These are phyloP conservation scores for Lasioglossum calceatum DNA, from an alignment of 2,888 invertebrate species.

Conservation along the genomic window DNA sequence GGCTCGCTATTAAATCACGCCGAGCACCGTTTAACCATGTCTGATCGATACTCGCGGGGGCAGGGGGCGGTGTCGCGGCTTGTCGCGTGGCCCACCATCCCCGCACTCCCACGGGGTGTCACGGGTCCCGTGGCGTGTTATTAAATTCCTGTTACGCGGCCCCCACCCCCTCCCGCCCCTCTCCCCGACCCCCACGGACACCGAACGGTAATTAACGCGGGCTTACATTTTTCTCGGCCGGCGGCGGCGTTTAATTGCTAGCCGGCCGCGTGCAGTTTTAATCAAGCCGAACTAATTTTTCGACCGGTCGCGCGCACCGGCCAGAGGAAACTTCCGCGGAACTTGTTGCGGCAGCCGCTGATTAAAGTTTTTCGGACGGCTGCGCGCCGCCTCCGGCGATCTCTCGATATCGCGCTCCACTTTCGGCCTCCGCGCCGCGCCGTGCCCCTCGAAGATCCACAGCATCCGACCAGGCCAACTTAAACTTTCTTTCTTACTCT, in stretches of 20 bases:
- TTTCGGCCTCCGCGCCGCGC: not conserved
- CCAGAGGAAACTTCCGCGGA: slow-evolving; percentile 11
- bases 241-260: slow-evolving; percentile 28
- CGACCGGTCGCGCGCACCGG: not conserved
- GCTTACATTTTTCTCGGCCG: slow-evolving; percentile 35
- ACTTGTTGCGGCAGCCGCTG: slow-evolving; percentile 16
- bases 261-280: slow-evolving; percentile 17
- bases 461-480: not conserved
- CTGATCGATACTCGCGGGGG: slow-evolving; percentile 41
- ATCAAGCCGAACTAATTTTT: slow-evolving; percentile 39
- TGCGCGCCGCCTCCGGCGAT: not conserved
- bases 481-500: not conserved
- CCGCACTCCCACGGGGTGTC: not conserved
- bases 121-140: slow-evolving; percentile 23
- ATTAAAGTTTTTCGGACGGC: slow-evolving; percentile 35
- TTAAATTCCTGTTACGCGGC: slow-evolving; percentile 49
- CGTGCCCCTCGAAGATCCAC: not conserved
- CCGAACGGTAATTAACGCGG: slow-evolving; percentile 34
- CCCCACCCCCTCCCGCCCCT: not conserved
- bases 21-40: not conserved
- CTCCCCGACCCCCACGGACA: too few species aligned
- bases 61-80: not conserved
- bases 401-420: not conserved
- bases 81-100: not conserved
- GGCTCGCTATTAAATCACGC: slow-evolving; percentile 27